A percentile compares a stretch with the other conserved stretches of the same genome.
Conservation (phyloP, 1,140 invertebrate species). For the Drosophila varians region DNA sequence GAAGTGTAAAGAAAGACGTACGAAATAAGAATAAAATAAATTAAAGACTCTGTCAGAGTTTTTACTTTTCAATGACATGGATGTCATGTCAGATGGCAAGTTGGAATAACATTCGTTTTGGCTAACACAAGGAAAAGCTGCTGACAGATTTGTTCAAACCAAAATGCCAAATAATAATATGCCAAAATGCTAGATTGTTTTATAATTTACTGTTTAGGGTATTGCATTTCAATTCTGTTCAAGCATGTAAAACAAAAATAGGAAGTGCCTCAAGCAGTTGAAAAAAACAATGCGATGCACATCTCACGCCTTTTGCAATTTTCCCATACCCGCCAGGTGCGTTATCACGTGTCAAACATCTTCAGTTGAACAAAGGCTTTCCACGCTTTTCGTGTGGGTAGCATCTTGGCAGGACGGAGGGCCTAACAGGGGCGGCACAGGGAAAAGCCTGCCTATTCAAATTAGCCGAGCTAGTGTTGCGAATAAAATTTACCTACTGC, state of each 20-base stretch:
- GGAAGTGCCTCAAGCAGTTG: conserved; percentile 22
- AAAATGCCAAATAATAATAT: neutral
- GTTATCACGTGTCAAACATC: conserved; percentile 74
- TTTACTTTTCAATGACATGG: conserved; percentile 66
- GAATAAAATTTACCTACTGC: conserved; percentile 59
- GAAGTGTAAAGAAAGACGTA: conserved; percentile 14
- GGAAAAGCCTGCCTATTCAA: conserved; percentile 57
- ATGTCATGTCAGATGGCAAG: conserved; percentile 75
- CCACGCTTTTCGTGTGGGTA: conserved; percentile 45
- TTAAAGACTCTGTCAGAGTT: conserved; percentile 68
- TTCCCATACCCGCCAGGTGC: conserved; percentile 41
- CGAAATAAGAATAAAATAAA: conserved; percentile 51
- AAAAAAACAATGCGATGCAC: conserved; percentile 41
- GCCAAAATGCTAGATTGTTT: neutral
- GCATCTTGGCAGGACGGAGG: conserved; percentile 14
- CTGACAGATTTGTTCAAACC: conserved; percentile 41
- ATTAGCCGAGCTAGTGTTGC: conserved; percentile 63
- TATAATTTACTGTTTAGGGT: neutral
- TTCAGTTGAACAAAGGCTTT: conserved; percentile 53
- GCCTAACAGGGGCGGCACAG: neutral
- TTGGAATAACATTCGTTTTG: conserved; percentile 37
- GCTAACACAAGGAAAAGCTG: conserved; percentile 33
- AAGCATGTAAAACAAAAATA: neutral
- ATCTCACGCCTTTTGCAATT: conserved; percentile 61
- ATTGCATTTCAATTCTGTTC: too few species aligned